A percentile compares a stretch with the other conserved stretches of the same genome.
phyloP scores from a whole-genome alignment of 1,140 invertebrate genomes.

The Leptinotarsa lineolata region DNA sequence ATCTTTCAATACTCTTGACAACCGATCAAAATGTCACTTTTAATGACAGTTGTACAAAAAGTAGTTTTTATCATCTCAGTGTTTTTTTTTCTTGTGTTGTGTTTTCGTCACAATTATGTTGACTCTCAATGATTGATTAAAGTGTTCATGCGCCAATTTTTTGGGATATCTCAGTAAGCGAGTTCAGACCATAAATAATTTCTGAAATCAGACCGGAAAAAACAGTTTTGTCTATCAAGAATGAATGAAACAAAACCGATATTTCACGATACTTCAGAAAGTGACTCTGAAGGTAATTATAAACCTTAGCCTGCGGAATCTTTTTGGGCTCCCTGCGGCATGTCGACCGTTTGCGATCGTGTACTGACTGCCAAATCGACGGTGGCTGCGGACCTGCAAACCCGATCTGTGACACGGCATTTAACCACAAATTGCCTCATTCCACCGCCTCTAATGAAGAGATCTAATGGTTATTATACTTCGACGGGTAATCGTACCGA shows the following conservation, averaged over 20 bases:
- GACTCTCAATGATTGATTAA: too few species aligned
- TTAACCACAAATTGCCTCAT: slow-evolving; percentile 31
- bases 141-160: too few species aligned
- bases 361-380: slow-evolving; percentile 10
- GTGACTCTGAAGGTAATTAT: background rate
- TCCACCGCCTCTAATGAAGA: slow-evolving; percentile 30
- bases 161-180: too few species aligned
- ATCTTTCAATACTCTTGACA: too few species aligned
- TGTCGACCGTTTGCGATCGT: background rate
- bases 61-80: too few species aligned
- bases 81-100: too few species aligned
- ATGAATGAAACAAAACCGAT: background rate
- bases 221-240: too few species aligned
- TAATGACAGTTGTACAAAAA: too few species aligned
- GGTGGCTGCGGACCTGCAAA: background rate
- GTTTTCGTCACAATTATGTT: too few species aligned
- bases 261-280: background rate
- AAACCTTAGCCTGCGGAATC: background rate
- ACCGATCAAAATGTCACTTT: too few species aligned
- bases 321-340: background rate
- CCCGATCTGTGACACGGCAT: slow-evolving; percentile 28
- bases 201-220: too few species aligned
- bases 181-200: too few species aligned
- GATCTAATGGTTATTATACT: slow-evolving; percentile 32
- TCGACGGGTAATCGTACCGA: slow-evolving; percentile 20